phyloP scores from a whole-genome alignment of 2,797 vertebrate genomes.

The Leptoclinus maculatus region DNA sequence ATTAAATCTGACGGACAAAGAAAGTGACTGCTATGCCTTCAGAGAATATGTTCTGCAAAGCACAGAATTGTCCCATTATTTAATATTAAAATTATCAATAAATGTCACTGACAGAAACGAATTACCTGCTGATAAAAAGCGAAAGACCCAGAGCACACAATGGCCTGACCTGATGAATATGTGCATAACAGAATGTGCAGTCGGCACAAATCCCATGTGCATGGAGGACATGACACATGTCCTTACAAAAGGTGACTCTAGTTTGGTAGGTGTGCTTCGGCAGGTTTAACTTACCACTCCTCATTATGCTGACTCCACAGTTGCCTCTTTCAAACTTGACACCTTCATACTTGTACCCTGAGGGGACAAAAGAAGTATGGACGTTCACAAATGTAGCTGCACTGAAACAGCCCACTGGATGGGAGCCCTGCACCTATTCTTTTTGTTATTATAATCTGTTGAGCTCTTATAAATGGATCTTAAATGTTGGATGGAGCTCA shows the following conservation, averaged over 20 bases:
- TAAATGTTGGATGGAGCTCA: not conserved
- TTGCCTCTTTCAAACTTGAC: slow-evolving; percentile 96
- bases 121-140: not conserved
- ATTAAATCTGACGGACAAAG: slow-evolving; percentile 36
- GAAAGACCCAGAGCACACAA: not conserved
- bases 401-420: slow-evolving; percentile 9
- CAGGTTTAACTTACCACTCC: slow-evolving; percentile 88
- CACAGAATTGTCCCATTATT: not conserved
- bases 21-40: slow-evolving; percentile 1
- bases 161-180: slow-evolving; percentile 16
- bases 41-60: slow-evolving; percentile 10
- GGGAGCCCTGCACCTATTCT: not conserved
- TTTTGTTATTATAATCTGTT: not conserved
- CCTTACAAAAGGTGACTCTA: slow-evolving; percentile 20
- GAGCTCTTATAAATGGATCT: not conserved
- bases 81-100: slow-evolving; percentile 25
- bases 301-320: slow-evolving; percentile 97
- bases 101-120: slow-evolving; percentile 17
- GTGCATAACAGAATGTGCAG: slow-evolving; percentile 25
- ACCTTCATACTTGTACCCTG: slow-evolving; percentile 96
- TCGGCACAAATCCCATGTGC: slow-evolving; percentile 21
- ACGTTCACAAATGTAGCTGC: slow-evolving; percentile 25
- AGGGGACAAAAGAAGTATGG: slow-evolving; percentile 29
- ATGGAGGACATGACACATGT: slow-evolving; percentile 18
- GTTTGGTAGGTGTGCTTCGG: slow-evolving; percentile 27